These are phyloP conservation scores for Coracias cyanogaster DNA, from an alignment of 2,797 vertebrate species.

Conservation along the genomic window DNA sequence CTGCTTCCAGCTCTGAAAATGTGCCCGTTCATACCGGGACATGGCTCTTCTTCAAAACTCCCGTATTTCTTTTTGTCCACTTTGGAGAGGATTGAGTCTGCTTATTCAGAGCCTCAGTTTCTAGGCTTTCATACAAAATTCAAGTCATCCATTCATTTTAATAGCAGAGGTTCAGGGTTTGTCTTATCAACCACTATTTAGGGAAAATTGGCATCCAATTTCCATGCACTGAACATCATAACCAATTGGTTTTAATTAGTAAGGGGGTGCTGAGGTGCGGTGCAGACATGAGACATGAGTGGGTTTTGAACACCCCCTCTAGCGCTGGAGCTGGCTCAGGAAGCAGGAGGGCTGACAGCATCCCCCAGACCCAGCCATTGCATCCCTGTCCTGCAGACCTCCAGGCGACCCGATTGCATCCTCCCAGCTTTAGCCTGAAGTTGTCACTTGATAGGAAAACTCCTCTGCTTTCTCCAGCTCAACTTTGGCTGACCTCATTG, in stretches of 20 bases:
- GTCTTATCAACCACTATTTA: not conserved
- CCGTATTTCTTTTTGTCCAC: not conserved
- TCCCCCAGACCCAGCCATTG: fast-evolving
- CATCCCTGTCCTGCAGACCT: fast-evolving
- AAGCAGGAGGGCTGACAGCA: fast-evolving
- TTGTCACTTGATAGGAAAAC: not conserved
- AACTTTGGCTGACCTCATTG: not conserved
- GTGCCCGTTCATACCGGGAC: fast-evolving
- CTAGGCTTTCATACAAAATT: not conserved
- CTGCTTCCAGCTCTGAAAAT: not conserved
- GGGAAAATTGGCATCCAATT: not conserved
- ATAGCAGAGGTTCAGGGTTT: not conserved
- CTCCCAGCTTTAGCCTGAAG: not conserved
- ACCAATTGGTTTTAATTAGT: not conserved
- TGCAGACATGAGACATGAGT: fast-evolving
- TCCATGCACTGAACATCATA: not conserved
- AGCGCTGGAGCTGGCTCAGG: not conserved
- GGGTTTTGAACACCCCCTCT: not conserved
- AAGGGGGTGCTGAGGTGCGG: not conserved
- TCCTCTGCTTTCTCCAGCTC: not conserved
- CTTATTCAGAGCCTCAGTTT: not conserved
- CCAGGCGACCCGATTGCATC: fast-evolving
- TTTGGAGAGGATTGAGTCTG: not conserved
- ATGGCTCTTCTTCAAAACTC: not conserved
- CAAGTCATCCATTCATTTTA: not conserved